These are phyloP conservation scores for Tetanocera ferruginea DNA, from an alignment of 2,888 invertebrate genomes.

Conservation along the genomic window DNA sequence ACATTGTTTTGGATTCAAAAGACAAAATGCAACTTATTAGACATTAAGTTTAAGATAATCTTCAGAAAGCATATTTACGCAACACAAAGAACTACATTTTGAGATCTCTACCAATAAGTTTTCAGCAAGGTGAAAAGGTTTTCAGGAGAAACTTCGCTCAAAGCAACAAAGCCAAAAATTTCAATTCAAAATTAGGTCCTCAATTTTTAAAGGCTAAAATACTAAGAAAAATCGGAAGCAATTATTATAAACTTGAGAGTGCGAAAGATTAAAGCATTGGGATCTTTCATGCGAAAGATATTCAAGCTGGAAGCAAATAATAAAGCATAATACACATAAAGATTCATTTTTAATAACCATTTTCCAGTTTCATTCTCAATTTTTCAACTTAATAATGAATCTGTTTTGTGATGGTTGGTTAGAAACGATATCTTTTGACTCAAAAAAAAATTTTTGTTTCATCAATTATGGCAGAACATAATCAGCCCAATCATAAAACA, in stretches of 20 bases:
- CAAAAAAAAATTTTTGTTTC: no score
- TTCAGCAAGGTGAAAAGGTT: no score
- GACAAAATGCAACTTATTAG: not conserved
- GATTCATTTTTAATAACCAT: not conserved
- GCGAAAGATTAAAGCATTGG: not conserved
- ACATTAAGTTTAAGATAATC: not conserved
- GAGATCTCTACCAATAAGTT: no score
- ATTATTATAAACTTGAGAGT: conserved; percentile 1
- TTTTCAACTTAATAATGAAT: not conserved
- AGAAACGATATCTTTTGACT: no score
- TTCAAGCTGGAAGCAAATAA: not conserved
- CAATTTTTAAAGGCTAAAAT: not conserved
- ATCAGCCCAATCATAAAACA: no score
- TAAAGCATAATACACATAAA: no score
- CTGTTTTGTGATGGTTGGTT: not conserved
- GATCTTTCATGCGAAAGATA: conserved; percentile 7
- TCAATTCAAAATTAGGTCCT: not conserved
- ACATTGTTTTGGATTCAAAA: not conserved
- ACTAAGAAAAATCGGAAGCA: not conserved
- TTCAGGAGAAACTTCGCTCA: no score
- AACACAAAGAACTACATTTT: no score
- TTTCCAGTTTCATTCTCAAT: not conserved
- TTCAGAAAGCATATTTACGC: no score
- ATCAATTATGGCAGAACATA: no score
- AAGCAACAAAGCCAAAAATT: no score